Conservation (phyloP, 2,888 invertebrate species). For the Lepetodrilus schrolli region DNA sequence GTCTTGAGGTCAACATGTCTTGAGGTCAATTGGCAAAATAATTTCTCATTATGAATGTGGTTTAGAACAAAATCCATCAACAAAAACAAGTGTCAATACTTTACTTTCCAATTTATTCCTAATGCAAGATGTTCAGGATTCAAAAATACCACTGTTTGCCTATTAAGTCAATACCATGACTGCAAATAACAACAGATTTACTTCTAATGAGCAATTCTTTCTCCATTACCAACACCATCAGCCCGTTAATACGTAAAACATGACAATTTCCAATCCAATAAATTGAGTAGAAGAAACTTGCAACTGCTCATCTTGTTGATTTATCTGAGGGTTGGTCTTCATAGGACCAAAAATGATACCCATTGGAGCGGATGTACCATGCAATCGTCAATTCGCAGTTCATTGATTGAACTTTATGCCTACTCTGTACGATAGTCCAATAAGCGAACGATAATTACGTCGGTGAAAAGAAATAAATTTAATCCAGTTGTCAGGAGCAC, state of each 20-base stretch:
- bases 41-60: too few relatives aligned
- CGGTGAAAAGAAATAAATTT: constrained; percentile 14
- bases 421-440: not conserved
- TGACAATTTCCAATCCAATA: constrained; percentile 19
- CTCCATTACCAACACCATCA: not conserved
- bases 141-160: too few relatives aligned
- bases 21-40: too few relatives aligned
- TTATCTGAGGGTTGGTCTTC: not conserved
- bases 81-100: too few relatives aligned
- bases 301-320: constrained; percentile 6
- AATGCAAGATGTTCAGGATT: too few relatives aligned
- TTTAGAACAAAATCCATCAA: too few relatives aligned
- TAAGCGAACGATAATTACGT: constrained; percentile 17
- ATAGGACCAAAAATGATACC: not conserved
- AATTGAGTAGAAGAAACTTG: constrained; percentile 10
- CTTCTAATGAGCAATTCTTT: constrained; percentile 1
- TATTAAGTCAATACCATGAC: too few relatives aligned
- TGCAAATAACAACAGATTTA: not conserved
- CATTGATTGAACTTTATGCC: not conserved
- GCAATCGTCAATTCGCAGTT: too few relatives aligned
- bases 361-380: not conserved
- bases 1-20: too few relatives aligned
- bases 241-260: not conserved
- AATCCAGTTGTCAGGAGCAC: not conserved
- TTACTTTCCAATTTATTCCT: too few relatives aligned